These are phyloP conservation scores for Ibidorhyncha struthersii DNA, from an alignment of 2,113 vertebrate genomes.

Conservation along the genomic window DNA sequence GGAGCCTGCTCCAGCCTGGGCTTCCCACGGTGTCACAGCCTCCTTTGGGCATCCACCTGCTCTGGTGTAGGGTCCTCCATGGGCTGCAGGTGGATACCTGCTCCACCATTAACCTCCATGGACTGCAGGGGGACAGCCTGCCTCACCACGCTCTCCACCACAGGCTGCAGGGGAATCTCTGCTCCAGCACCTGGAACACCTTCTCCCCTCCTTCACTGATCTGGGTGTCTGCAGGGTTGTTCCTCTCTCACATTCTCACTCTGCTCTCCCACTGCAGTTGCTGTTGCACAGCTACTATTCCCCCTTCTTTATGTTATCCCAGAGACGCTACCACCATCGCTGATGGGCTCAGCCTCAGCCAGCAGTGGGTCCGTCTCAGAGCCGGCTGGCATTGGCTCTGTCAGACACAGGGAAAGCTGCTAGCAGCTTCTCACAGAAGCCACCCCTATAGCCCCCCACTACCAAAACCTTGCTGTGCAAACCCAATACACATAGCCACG, in stretches of 20 bases:
- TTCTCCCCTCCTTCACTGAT: not conserved
- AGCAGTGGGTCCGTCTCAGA: not conserved
- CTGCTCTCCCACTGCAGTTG: not conserved
- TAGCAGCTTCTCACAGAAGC: not conserved
- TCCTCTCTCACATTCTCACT: not conserved
- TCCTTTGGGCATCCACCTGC: not conserved
- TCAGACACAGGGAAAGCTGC: not conserved
- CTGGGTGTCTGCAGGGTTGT: not conserved
- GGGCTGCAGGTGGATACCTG: not conserved
- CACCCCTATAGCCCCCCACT: not conserved
- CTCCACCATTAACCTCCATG: not conserved
- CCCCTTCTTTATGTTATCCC: not conserved
- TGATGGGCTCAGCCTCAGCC: not conserved
- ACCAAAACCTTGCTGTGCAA: not conserved
- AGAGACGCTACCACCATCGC: rapidly evolving
- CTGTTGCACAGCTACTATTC: not conserved
- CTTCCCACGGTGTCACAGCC: not conserved
- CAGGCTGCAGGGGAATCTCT: not conserved
- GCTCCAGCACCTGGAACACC: not conserved
- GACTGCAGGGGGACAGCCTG: not conserved
- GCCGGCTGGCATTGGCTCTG: not conserved
- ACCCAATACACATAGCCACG: not conserved
- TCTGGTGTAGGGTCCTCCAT: rapidly evolving
- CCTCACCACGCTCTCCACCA: not conserved
- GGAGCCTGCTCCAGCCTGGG: not conserved